These are phyloP conservation scores for Morphnarchus princeps DNA, from an alignment of 2,113 vertebrate genomes.

Conservation along the genomic window DNA sequence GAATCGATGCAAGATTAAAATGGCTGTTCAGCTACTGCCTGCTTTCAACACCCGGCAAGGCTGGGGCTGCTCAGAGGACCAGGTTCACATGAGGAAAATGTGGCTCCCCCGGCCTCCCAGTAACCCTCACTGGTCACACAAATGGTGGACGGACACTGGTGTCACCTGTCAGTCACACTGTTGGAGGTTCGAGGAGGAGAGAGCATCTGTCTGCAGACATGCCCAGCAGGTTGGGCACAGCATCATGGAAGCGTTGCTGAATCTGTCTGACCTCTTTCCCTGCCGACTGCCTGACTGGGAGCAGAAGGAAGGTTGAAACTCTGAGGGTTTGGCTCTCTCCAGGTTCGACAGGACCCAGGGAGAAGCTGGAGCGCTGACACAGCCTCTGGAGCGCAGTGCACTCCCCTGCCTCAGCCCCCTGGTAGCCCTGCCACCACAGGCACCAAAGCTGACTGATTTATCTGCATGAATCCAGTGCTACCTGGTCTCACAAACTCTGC, in stretches of 20 bases:
- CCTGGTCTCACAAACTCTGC: not conserved
- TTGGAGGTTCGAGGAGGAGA: not conserved
- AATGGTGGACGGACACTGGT: accelerated
- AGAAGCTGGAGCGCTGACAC: not conserved
- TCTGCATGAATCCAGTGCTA: not conserved
- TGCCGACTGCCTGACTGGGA: accelerated
- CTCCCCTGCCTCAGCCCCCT: not conserved
- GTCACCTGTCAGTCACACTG: not conserved
- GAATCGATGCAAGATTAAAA: not conserved
- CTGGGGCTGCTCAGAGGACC: not conserved
- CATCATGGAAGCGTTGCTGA: accelerated
- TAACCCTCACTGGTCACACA: not conserved
- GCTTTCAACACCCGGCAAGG: not conserved
- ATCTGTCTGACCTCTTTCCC: not conserved
- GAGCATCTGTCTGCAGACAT: not conserved
- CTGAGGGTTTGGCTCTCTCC: not conserved
- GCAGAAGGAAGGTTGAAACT: not conserved
- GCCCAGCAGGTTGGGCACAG: not conserved
- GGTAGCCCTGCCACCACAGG: not conserved
- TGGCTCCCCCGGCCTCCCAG: not conserved
- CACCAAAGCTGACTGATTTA: not conserved
- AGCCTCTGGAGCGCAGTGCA: not conserved
- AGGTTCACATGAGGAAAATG: accelerated
- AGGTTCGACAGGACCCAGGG: not conserved
- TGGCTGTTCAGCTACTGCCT: not conserved